Conservation (phyloP, 1,140 invertebrate genomes). For the Nylanderia fulva region DNA sequence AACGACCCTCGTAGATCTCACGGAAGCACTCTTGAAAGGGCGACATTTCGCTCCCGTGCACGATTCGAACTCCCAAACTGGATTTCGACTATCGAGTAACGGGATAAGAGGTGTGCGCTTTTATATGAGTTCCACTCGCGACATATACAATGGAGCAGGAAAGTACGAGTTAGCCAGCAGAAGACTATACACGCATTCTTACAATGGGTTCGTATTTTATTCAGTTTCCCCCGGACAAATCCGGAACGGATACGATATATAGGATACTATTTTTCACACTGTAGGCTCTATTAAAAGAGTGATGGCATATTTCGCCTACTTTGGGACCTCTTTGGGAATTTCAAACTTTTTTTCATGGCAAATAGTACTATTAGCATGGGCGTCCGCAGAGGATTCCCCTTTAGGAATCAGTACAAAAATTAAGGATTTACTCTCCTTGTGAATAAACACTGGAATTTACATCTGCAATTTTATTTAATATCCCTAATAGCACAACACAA, state of each 20-base stretch:
- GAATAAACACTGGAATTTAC: no score
- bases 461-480: no score
- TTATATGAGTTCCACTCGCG: constrained; percentile 53
- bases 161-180: constrained; percentile 19
- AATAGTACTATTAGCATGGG: no score
- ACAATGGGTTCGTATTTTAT: constrained; percentile 12
- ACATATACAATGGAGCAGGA: constrained; percentile 6
- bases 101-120: constrained; percentile 53
- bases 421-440: no score
- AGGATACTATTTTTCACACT: neutral
- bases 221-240: neutral
- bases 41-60: constrained; percentile 53
- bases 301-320: no score
- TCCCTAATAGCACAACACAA: no score
- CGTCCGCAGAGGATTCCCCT: no score
- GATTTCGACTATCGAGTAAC: constrained; percentile 61
- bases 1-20: constrained; percentile 54
- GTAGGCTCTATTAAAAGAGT: no score
- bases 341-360: no score
- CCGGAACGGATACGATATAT: constrained; percentile 10
- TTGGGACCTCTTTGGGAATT: no score
- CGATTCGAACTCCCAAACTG: constrained; percentile 58
- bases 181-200: constrained; percentile 19
- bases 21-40: constrained; percentile 45
- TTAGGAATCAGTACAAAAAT: no score